These are phyloP conservation scores for Symphodus melops DNA, from an alignment of 2,113 vertebrate genomes.

Conservation along the genomic window DNA sequence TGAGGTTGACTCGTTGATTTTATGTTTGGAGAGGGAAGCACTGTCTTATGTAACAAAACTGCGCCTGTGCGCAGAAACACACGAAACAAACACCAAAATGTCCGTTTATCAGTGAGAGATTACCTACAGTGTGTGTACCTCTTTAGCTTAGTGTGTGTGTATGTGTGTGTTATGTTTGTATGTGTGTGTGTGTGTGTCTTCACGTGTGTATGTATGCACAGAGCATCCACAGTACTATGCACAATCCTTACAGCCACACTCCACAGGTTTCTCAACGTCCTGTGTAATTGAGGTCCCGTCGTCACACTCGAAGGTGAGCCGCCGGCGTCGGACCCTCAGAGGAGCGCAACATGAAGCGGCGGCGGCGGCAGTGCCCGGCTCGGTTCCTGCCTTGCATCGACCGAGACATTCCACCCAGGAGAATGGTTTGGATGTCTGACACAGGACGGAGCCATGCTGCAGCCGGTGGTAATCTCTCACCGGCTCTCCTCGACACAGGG, in stretches of 20 bases:
- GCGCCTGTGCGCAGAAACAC: slow-evolving; percentile 53
- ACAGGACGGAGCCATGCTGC: slow-evolving; percentile 92
- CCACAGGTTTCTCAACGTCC: slow-evolving; percentile 95
- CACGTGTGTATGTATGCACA: slow-evolving; percentile 16
- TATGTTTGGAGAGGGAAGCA: slow-evolving; percentile 66
- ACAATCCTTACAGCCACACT: slow-evolving; percentile 94
- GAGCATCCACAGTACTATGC: slow-evolving; percentile 76
- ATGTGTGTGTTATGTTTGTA: slow-evolving; percentile 16
- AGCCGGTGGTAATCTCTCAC: slow-evolving; percentile 93
- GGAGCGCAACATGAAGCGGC: slow-evolving; percentile 84
- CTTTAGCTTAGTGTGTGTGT: slow-evolving; percentile 19
- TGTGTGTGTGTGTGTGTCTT: slow-evolving; percentile 10
- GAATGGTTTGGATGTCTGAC: slow-evolving; percentile 92
- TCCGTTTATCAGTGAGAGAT: slow-evolving; percentile 54
- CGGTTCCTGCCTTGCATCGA: slow-evolving; percentile 68
- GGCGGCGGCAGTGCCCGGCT: background rate
- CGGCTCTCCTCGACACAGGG: slow-evolving; percentile 86
- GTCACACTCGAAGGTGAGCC: slow-evolving; percentile 92
- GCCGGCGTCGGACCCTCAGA: slow-evolving; percentile 88
- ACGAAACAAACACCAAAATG: slow-evolving; percentile 67
- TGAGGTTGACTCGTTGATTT: slow-evolving; percentile 60
- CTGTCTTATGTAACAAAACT: slow-evolving; percentile 77
- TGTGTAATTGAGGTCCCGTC: slow-evolving; percentile 93
- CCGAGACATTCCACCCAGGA: slow-evolving; percentile 95
- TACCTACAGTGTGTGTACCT: slow-evolving; percentile 55